These are phyloP conservation scores for Grapholita molesta DNA, from an alignment of 1,140 invertebrate species.

Conservation along the genomic window DNA sequence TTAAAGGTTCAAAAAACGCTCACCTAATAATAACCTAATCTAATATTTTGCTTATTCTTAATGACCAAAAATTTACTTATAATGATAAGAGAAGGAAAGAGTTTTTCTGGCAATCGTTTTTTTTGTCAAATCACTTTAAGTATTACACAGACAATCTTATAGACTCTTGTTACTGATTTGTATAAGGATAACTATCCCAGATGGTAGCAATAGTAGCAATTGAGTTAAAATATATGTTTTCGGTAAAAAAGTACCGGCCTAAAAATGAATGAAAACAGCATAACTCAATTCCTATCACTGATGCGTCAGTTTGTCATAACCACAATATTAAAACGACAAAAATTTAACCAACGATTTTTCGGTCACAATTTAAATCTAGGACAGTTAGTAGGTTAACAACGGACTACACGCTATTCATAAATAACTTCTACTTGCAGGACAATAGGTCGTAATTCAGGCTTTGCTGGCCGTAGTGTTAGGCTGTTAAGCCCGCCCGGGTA, in stretches of 20 bases:
- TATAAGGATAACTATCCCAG: too few species aligned
- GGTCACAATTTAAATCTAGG: not conserved
- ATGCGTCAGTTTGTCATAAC: not conserved
- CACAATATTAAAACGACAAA: not conserved
- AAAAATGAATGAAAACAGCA: not conserved
- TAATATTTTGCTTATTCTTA: too few species aligned
- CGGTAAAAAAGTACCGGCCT: not conserved
- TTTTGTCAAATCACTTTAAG: too few species aligned
- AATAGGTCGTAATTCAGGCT: constrained; percentile 18
- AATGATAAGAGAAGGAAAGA: too few species aligned
- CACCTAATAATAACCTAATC: too few species aligned
- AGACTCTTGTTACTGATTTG: too few species aligned
- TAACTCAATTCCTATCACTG: not conserved
- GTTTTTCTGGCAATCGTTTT: too few species aligned
- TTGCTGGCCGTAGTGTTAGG: not conserved
- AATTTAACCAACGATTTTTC: not conserved
- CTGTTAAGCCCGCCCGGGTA: not conserved
- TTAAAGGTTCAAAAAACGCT: too few species aligned
- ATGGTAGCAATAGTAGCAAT: too few species aligned
- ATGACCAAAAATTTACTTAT: too few species aligned
- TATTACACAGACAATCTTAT: too few species aligned
- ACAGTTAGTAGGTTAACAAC: not conserved
- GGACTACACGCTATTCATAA: constrained; percentile 1
- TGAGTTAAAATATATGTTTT: too few species aligned
- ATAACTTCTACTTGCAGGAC: constrained; percentile 19